Percentiles rank a stretch among this genome's conserved stretches.
These are phyloP conservation scores for Ranitomeya imitator DNA, from an alignment of 2,113 vertebrate species.

Conservation along the genomic window DNA sequence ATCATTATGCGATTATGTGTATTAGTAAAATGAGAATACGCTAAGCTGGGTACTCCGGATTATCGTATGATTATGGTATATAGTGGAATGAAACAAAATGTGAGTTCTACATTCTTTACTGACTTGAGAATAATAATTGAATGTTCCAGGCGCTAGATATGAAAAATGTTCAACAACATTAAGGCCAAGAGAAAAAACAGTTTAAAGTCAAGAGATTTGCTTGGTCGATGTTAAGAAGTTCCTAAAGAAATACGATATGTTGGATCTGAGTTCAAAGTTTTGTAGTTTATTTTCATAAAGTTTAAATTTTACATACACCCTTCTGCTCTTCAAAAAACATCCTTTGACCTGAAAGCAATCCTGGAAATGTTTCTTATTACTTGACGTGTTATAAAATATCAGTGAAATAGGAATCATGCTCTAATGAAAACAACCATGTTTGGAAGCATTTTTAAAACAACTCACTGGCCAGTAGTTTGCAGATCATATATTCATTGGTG, in stretches of 20 bases:
- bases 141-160: constrained; percentile 37
- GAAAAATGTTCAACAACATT: constrained; percentile 16
- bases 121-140: constrained; percentile 8
- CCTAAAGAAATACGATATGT: constrained; percentile 42
- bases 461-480: constrained; percentile 23
- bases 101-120: constrained; percentile 26
- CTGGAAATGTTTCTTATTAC: neutral
- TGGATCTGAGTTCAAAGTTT: constrained; percentile 49
- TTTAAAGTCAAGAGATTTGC: constrained; percentile 37
- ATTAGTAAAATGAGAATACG: neutral
- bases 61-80: neutral
- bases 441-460: constrained; percentile 16
- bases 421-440: neutral
- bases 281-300: constrained; percentile 11
- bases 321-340: constrained; percentile 39
- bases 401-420: constrained; percentile 25
- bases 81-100: neutral
- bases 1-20: neutral
- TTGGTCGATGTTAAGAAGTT: constrained; percentile 12
- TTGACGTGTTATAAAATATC: constrained; percentile 7
- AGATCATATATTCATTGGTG: constrained; percentile 15
- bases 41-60: neutral
- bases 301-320: constrained; percentile 36
- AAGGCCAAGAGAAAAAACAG: constrained; percentile 23
- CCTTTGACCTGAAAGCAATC: neutral